Percentiles rank a stretch among this genome's conserved stretches.
These are phyloP conservation scores for Scolopax mira DNA, from an alignment of 2,113 vertebrate genomes.

Conservation along the genomic window DNA sequence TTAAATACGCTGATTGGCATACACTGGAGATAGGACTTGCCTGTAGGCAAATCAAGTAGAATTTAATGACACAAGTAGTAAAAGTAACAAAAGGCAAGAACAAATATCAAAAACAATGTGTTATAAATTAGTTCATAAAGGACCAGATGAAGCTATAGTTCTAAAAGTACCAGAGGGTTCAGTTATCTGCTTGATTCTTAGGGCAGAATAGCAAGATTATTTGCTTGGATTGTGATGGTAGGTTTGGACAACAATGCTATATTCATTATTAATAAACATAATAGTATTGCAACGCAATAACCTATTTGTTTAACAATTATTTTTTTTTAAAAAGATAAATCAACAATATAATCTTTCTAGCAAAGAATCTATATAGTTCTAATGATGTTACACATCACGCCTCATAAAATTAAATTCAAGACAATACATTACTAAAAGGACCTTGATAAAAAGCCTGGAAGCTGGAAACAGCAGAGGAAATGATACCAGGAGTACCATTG, in stretches of 20 bases:
- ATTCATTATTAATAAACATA: background rate
- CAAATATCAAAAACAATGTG: constrained; percentile 32
- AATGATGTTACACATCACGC: background rate
- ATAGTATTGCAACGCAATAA: background rate
- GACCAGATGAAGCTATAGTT: background rate
- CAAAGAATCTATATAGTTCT: background rate
- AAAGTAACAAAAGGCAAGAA: constrained; percentile 17
- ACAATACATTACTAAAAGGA: background rate
- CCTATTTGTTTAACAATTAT: background rate
- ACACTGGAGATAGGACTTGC: background rate
- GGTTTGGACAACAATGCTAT: background rate
- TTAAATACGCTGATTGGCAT: background rate
- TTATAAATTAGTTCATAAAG: constrained; percentile 38
- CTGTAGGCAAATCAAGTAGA: constrained; percentile 4
- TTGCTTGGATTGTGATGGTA: background rate
- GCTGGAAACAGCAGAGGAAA: background rate
- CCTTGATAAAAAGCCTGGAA: background rate
- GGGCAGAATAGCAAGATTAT: background rate
- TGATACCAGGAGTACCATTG: background rate
- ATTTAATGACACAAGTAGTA: background rate
- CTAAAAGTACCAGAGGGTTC: background rate
- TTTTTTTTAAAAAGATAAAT: background rate
- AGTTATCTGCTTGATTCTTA: background rate
- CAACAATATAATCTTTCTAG: background rate
- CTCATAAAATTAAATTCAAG: background rate